Evolutionary conservation across 1,140 invertebrate genomes (phyloP).

Genomic region (Hycleus phaleratus): DNA sequence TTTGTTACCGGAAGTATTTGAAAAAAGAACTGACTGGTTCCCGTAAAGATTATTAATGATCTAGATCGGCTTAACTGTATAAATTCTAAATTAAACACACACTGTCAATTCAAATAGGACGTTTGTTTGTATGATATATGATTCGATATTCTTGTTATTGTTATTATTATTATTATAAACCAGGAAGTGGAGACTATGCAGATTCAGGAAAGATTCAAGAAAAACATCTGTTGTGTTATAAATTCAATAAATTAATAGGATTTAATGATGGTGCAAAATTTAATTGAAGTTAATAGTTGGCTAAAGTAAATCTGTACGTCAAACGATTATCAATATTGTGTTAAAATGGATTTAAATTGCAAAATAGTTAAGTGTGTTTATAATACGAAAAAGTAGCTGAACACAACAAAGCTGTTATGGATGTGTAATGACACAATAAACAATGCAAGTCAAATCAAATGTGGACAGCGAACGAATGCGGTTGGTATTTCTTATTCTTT

Average conservation of each 20-base stretch:
- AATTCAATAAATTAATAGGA: too few relatives aligned
- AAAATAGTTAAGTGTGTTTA: not conserved
- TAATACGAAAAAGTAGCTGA: slow-evolving; percentile 1
- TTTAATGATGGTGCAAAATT: not conserved
- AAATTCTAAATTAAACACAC: too few relatives aligned
- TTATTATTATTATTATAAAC: too few relatives aligned
- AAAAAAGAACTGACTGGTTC: slow-evolving; percentile 15
- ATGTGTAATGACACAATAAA: slow-evolving; percentile 11
- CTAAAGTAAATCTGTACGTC: too few relatives aligned
- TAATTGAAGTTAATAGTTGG: not conserved
- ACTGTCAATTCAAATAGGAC: too few relatives aligned
- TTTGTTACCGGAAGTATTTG: slow-evolving; percentile 30
- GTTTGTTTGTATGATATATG: too few relatives aligned
- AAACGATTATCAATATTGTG: too few relatives aligned
- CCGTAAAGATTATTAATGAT: slow-evolving; percentile 31
- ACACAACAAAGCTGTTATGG: slow-evolving; percentile 3
- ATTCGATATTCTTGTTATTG: too few relatives aligned
- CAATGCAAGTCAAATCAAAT: slow-evolving; percentile 10
- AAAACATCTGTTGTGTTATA: too few relatives aligned
- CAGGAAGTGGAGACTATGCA: too few relatives aligned
- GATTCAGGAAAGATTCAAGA: too few relatives aligned
- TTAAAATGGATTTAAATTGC: slow-evolving; percentile 4
- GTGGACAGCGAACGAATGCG: slow-evolving; percentile 10
- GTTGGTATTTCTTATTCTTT: slow-evolving; percentile 10
- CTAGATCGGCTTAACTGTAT: slow-evolving; percentile 19